Conservation (phyloP, 2,888 invertebrate species). For the Octonoba sinensis region DNA sequence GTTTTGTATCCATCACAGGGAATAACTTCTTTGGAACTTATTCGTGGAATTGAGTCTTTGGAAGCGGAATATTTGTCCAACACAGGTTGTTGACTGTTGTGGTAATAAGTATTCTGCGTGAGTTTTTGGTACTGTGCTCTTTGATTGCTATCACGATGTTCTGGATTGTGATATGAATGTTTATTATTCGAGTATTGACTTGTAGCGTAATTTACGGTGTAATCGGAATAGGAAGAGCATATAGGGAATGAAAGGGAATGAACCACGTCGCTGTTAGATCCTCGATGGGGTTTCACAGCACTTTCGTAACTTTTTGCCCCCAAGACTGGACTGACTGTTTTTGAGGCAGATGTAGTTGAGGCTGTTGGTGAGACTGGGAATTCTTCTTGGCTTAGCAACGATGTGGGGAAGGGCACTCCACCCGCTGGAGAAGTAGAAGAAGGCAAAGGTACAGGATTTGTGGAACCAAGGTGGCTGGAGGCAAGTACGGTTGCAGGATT, state of each 20-base stretch:
- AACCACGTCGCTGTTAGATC: slow-evolving; percentile 31
- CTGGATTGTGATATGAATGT: slow-evolving; percentile 27
- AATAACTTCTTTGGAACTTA: slow-evolving; percentile 32
- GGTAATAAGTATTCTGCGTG: slow-evolving; percentile 11
- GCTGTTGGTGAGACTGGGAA: slow-evolving; percentile 27
- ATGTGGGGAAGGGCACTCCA: slow-evolving; percentile 46
- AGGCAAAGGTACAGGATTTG: slow-evolving; percentile 36
- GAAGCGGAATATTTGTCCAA: slow-evolving; percentile 10
- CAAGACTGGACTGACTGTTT: slow-evolving; percentile 36
- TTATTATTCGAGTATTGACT: slow-evolving; percentile 33
- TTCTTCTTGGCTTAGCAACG: slow-evolving; percentile 43
- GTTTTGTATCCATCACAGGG: slow-evolving; percentile 33
- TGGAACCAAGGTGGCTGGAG: slow-evolving; percentile 20
- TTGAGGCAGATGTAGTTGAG: slow-evolving; percentile 13
- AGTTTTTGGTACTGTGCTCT: slow-evolving; percentile 17
- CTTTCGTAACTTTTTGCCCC: slow-evolving; percentile 39
- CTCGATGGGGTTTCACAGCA: slow-evolving; percentile 19
- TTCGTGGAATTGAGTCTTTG: neutral
- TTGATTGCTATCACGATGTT: neutral
- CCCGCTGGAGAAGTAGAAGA: slow-evolving; percentile 57
- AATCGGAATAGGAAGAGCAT: slow-evolving; percentile 35
- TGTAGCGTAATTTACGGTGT: slow-evolving; percentile 32
- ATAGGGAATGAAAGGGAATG: slow-evolving; percentile 44
- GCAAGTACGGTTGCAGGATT: slow-evolving; percentile 35
- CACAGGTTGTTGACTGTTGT: slow-evolving; percentile 11